A percentile compares a stretch with the other conserved stretches of the same genome.
phyloP scores from a whole-genome alignment of 2,113 vertebrate species.

The Arizona elegans region DNA sequence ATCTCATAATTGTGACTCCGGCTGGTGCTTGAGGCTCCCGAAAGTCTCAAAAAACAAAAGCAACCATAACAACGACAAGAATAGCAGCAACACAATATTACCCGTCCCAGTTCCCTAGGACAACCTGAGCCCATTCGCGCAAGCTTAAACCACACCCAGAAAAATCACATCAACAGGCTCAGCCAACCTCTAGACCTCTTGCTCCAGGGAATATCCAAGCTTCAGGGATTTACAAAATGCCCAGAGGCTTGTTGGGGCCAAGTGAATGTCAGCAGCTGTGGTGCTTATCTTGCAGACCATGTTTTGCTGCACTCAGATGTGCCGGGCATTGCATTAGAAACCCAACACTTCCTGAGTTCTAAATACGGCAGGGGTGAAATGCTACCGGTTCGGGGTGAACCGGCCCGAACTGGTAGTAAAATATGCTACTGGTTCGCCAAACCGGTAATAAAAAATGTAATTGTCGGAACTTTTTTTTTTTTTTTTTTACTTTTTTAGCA shows the following conservation, averaged over 20 bases:
- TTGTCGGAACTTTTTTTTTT: no score
- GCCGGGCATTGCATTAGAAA: background rate
- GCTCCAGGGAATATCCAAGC: background rate
- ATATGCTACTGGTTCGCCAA: no score
- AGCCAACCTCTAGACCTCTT: background rate
- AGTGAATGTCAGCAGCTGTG: background rate
- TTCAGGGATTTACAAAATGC: background rate
- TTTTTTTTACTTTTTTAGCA: no score
- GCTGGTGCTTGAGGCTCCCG: background rate
- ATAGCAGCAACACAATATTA: background rate
- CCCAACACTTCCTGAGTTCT: no score
- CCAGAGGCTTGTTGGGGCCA: background rate
- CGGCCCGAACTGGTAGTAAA: no score
- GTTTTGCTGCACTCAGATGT: background rate
- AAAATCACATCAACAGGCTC: background rate
- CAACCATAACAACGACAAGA: background rate
- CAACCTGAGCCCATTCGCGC: background rate
- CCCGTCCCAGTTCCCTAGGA: background rate
- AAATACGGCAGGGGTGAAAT: no score
- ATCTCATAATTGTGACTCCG: background rate
- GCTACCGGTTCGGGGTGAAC: no score
- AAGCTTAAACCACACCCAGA: background rate
- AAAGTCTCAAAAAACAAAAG: background rate
- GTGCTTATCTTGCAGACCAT: background rate
- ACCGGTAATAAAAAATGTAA: no score